A percentile compares a stretch with the other conserved stretches of the same genome.
These are phyloP conservation scores for Botrylloides violaceus DNA, from an alignment of 23 tunicate genomes.

Conservation along the genomic window DNA sequence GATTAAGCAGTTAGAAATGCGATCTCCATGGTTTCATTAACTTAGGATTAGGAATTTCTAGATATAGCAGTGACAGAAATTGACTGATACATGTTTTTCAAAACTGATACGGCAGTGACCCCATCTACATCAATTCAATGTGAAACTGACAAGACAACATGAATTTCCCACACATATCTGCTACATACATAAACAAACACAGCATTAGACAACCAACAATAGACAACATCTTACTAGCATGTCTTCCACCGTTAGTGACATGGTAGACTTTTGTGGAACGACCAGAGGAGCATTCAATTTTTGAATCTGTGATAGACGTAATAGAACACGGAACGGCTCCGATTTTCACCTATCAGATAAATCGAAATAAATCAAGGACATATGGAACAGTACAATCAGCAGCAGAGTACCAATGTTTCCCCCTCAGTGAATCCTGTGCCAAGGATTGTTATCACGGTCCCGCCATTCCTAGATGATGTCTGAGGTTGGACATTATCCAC, in stretches of 20 bases:
- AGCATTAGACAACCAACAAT: background rate
- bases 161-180: too few species aligned
- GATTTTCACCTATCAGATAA: conserved; percentile 7
- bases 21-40: too few species aligned
- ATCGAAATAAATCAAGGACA: background rate
- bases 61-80: background rate
- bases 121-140: too few species aligned
- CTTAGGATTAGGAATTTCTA: background rate
- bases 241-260: conserved; percentile 10
- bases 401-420: background rate
- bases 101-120: background rate
- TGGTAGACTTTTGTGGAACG: background rate
- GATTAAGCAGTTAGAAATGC: too few species aligned
- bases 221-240: conserved; percentile 1
- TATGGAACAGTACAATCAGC: background rate
- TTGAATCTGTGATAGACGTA: background rate
- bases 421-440: conserved; percentile 8
- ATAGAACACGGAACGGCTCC: background rate
- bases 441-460: background rate
- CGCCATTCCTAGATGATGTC: conserved; percentile 8
- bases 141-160: too few species aligned
- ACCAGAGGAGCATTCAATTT: conserved; percentile 2
- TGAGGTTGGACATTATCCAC: background rate
- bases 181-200: background rate
- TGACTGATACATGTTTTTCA: background rate